Evolutionary conservation across 2,888 invertebrate genomes (phyloP), one percentile per base, ranked within the genome.

Genomic region (Eupeodes latifasciatus): DNA sequence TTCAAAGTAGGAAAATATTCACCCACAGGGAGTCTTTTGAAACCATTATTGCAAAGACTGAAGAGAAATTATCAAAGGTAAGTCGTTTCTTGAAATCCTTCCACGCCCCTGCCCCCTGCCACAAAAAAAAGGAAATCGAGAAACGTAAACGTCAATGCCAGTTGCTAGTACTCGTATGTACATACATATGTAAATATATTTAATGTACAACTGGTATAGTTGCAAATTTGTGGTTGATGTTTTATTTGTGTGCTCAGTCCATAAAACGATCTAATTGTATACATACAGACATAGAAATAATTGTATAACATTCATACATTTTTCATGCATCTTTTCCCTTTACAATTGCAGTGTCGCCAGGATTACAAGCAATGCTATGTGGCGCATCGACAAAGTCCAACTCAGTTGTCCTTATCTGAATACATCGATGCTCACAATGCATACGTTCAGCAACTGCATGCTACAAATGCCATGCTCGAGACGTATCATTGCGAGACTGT

Each of bases 391-490:
- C 95, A 96, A 91, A 96, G 95, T 91, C 96, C 96, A 87, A 96
- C 95, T 90, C 96, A 96, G 80, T 95, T 96, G 59, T 95, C 95
- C 77, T 94, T 97, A 90, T 96, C 96, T 81, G 95, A 96, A 79
- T 98, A 98, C 94, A 96, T 98, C 93, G 98, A 98, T 92, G 96
- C 97, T 14, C 98, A 99, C 94, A 99, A 99, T 94, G 96, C 96
- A 89, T 98, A 98, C 94, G 96, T 99, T 88, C 97, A 98, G 91
- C 98, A 98, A 92, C 94, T 99, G 90, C 96, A 97, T 90, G 98
- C 98, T 64, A 98, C 98, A 90, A 99, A 99, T 93, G 97, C 98
- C 53, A 98, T 98, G 96, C 95, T 98, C 90, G 98, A 98, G 91
- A 96, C 97, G 92, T 99, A 98, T 94, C 96, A 97, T 92, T 95